Evolutionary conservation across 1,140 invertebrate genomes (phyloP).

Genomic region (Bombus sylvicola): DNA sequence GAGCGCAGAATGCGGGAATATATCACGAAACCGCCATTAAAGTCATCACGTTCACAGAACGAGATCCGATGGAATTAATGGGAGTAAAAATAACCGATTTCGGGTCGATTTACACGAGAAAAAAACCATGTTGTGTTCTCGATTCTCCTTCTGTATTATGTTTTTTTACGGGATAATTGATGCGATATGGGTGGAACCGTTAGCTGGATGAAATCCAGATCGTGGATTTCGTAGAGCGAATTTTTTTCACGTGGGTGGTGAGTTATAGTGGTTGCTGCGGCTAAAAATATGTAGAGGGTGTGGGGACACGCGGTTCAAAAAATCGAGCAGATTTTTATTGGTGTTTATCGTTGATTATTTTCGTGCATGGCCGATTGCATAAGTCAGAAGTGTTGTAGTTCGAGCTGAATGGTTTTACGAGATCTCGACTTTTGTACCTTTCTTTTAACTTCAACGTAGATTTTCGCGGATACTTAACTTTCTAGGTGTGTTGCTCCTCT

Average conservation of each 20-base stretch:
- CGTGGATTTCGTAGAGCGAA: not conserved
- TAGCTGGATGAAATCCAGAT: slow-evolving; percentile 16
- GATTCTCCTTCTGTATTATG: not conserved
- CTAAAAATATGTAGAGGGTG: not conserved
- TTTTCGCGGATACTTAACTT: too few relatives aligned
- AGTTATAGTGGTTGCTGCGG: not conserved
- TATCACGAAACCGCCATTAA: not conserved
- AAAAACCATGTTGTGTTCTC: not conserved
- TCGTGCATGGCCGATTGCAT: not conserved
- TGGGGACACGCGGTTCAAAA: not conserved
- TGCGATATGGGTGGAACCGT: not conserved
- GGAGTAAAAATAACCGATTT: not conserved
- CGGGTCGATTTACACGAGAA: not conserved
- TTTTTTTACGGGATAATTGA: not conserved
- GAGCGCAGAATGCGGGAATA: not conserved
- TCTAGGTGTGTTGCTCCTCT: too few relatives aligned
- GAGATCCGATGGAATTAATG: not conserved
- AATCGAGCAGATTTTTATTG: not conserved
- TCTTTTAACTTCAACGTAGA: too few relatives aligned
- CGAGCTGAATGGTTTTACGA: not conserved
- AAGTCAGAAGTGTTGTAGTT: too few relatives aligned
- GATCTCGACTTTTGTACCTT: not conserved
- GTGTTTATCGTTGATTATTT: not conserved
- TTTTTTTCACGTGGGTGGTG: slow-evolving; percentile 1
- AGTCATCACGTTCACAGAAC: too few relatives aligned